phyloP scores from a whole-genome alignment of 2,113 vertebrate genomes.

The Psephotus haematonotus region DNA sequence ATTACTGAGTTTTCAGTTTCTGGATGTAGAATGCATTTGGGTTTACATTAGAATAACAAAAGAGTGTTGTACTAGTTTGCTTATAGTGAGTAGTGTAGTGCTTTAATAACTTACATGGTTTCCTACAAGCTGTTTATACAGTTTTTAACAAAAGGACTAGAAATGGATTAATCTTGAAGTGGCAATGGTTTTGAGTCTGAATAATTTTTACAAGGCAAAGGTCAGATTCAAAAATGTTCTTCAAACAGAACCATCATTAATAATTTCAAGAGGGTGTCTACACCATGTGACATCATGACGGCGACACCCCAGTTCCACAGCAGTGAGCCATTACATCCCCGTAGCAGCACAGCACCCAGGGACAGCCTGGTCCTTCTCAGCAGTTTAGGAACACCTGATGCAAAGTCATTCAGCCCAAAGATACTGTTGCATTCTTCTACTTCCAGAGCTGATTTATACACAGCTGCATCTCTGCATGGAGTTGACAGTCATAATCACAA shows the following conservation, averaged over 20 bases:
- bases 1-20: constrained; percentile 38
- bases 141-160: constrained; percentile 7
- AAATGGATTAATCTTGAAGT: neutral
- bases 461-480: neutral
- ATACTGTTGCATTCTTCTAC: neutral
- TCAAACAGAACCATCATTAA: neutral
- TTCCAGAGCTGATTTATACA: neutral
- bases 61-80: neutral
- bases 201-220: neutral
- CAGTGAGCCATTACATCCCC: neutral
- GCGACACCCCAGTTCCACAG: neutral
- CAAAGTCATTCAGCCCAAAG: neutral
- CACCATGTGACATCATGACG: accelerated
- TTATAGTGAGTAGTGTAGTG: constrained; percentile 38
- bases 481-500: neutral
- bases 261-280: neutral
- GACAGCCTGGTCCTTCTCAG: neutral
- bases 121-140: neutral
- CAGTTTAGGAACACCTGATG: neutral
- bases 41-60: constrained; percentile 39
- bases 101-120: neutral
- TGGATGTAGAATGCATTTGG: constrained; percentile 23
- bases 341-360: too few species aligned
- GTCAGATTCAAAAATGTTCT: neutral
- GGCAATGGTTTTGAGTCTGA: neutral